A percentile compares a stretch with the other conserved stretches of the same genome.
Evolutionary conservation across 2,113 vertebrate species (phyloP).

Genomic region (Indicator indicator): DNA sequence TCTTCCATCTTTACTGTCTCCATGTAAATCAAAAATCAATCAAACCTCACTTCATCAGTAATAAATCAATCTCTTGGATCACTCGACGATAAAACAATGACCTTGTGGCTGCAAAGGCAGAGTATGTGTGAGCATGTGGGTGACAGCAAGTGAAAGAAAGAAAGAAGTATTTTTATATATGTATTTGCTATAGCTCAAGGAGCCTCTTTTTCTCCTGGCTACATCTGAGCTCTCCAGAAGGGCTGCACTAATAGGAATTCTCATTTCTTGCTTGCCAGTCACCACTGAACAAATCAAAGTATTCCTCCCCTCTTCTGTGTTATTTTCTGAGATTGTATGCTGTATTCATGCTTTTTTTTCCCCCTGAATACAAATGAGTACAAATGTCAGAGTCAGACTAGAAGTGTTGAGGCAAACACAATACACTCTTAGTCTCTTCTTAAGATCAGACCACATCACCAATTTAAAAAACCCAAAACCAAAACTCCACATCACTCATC

Average conservation of each 20-base stretch:
- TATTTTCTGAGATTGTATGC: background rate
- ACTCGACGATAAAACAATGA: background rate
- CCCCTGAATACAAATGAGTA: background rate
- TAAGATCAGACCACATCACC: background rate
- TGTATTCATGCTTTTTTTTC: background rate
- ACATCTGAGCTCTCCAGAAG: background rate
- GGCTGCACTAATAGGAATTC: background rate
- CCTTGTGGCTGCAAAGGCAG: background rate
- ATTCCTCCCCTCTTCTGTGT: background rate
- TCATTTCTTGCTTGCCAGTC: background rate
- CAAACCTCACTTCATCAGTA: background rate
- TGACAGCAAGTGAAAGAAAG: background rate
- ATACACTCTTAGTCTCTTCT: background rate
- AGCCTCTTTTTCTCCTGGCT: background rate
- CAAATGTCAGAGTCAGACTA: background rate
- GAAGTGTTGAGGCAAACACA: background rate
- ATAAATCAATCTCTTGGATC: slow-evolving; percentile 32
- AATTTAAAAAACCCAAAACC: background rate
- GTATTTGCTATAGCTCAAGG: background rate
- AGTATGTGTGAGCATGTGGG: background rate
- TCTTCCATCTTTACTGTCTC: background rate
- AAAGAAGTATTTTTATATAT: background rate
- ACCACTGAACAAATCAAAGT: background rate
- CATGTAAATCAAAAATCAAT: slow-evolving; percentile 23
- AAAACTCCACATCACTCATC: background rate